These are phyloP conservation scores for Phalloptychus januarius DNA, from an alignment of 2,797 vertebrate species.

Conservation along the genomic window DNA sequence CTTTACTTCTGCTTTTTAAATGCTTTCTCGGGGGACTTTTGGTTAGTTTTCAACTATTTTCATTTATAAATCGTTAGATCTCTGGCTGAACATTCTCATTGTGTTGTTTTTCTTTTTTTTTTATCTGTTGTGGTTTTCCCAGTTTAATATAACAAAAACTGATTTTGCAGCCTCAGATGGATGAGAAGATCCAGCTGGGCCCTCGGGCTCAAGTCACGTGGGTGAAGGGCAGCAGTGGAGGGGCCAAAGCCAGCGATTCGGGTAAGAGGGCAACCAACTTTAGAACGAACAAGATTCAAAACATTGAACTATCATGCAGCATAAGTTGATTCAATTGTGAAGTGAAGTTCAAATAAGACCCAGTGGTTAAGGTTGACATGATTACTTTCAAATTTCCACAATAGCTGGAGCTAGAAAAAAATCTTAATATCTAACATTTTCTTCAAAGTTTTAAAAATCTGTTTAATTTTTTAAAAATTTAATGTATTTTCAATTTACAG, in stretches of 20 bases:
- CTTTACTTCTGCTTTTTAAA: background rate
- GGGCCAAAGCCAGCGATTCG: conserved; percentile 93
- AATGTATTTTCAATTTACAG: background rate
- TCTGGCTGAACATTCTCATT: background rate
- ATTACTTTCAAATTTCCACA: background rate
- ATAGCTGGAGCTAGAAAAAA: background rate
- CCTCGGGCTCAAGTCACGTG: conserved; percentile 96
- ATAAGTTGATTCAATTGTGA: background rate
- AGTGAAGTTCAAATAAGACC: background rate
- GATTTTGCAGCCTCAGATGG: conserved; percentile 89
- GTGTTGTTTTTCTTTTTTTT: background rate
- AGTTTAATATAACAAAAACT: background rate
- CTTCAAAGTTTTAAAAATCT: no score
- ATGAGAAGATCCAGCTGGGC: conserved; percentile 98
- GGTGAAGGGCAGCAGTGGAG: conserved; percentile 98
- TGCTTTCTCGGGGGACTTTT: background rate
- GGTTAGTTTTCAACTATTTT: background rate
- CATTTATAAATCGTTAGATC: background rate
- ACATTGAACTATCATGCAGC: background rate
- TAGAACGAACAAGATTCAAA: background rate
- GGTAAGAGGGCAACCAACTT: conserved; percentile 76
- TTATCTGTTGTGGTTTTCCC: background rate
- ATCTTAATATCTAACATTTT: background rate
- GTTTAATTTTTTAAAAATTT: no score
- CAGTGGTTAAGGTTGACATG: background rate